phyloP scores from a whole-genome alignment of 2,797 vertebrate genomes.

The Buceros bicornis region DNA sequence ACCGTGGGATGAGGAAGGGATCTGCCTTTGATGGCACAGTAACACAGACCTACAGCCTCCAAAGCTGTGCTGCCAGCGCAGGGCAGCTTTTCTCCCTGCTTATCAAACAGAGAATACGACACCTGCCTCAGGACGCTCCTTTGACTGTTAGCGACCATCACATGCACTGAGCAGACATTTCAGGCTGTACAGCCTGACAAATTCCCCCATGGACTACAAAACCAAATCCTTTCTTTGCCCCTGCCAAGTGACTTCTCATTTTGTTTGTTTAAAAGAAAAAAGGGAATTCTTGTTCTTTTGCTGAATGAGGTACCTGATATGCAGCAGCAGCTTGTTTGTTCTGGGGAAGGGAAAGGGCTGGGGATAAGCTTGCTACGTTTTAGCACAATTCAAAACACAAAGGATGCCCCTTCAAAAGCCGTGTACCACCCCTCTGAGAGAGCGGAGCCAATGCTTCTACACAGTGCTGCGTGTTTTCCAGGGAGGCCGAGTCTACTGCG shows the following conservation, averaged over 20 bases:
- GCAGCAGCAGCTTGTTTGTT: neutral
- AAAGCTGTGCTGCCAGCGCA: neutral
- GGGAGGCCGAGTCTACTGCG: neutral
- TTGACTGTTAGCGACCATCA: neutral
- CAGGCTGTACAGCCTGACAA: neutral
- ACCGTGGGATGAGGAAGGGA: neutral
- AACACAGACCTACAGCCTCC: accelerated
- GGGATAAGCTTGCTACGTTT: neutral
- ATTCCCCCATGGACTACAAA: neutral
- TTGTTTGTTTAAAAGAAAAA: neutral
- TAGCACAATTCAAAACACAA: neutral
- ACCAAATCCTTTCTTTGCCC: neutral
- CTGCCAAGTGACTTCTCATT: neutral
- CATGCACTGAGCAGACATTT: accelerated
- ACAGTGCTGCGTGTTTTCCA: neutral
- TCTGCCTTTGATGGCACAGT: neutral
- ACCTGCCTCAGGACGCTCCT: accelerated
- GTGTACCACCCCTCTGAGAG: neutral
- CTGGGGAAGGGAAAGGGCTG: neutral
- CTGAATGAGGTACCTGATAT: neutral
- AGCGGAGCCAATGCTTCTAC: neutral
- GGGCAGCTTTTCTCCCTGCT: neutral
- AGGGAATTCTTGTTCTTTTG: neutral
- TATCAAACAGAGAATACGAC: neutral
- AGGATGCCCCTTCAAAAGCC: neutral